phyloP scores from a whole-genome alignment of 2,888 invertebrate species.

The Venustoraphidia nigricollis region DNA sequence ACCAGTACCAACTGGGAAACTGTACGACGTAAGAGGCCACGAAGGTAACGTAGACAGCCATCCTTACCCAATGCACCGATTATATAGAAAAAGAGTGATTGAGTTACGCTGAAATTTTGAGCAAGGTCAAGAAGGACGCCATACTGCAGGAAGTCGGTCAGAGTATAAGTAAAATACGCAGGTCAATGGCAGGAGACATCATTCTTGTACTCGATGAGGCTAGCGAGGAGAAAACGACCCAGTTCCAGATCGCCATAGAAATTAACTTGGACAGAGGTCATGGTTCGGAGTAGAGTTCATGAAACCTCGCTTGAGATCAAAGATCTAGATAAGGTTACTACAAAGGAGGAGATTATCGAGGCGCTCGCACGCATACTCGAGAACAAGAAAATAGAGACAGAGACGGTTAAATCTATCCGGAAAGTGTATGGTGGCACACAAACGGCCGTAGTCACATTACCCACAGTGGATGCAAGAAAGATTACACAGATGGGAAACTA shows the following conservation, averaged over 20 bases:
- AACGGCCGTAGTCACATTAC: too few species aligned
- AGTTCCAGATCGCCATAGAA: not conserved
- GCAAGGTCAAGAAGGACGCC: not conserved
- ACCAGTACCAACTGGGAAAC: slow-evolving; percentile 17
- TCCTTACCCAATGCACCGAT: not conserved
- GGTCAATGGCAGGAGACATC: not conserved
- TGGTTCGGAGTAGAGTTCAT: not conserved
- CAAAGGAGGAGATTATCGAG: not conserved
- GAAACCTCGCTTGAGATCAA: not conserved
- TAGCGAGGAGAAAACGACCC: not conserved
- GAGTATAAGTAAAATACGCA: not conserved
- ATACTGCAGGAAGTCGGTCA: not conserved
- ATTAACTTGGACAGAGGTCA: not conserved
- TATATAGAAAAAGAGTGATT: not conserved
- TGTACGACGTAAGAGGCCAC: not conserved
- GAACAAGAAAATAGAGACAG: too few species aligned
- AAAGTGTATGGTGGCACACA: too few species aligned
- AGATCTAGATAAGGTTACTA: not conserved
- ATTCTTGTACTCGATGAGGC: not conserved
- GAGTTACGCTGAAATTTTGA: not conserved
- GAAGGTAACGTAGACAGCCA: not conserved
- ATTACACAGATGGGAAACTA: too few species aligned
- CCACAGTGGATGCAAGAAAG: too few species aligned
- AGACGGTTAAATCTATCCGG: too few species aligned
- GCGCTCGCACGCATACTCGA: not conserved